These are phyloP conservation scores for Alloscopus bannaensis DNA, from an alignment of 2,888 invertebrate genomes.

Conservation along the genomic window DNA sequence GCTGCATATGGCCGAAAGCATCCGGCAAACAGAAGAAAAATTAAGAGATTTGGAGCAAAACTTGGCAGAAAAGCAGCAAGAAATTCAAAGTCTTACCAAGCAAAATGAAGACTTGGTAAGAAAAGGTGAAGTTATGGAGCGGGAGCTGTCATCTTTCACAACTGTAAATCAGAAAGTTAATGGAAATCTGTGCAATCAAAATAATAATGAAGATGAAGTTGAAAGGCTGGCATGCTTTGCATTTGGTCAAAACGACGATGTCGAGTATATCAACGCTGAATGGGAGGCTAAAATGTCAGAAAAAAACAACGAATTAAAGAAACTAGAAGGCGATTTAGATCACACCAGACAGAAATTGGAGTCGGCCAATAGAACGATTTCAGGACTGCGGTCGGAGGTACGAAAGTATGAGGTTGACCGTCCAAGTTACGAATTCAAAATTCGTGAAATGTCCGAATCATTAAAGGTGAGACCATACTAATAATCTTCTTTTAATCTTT, in stretches of 20 bases:
- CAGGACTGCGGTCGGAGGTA: slow-evolving; percentile 17
- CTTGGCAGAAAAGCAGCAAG: slow-evolving; percentile 42
- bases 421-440: slow-evolving; percentile 17
- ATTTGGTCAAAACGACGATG: slow-evolving; percentile 56
- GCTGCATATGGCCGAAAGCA: slow-evolving; percentile 1
- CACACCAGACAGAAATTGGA: slow-evolving; percentile 23
- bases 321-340: slow-evolving; percentile 26
- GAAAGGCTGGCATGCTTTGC: slow-evolving; percentile 64
- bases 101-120: slow-evolving; percentile 50
- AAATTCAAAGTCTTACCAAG: slow-evolving; percentile 35
- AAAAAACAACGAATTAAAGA: slow-evolving; percentile 26
- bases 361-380: slow-evolving; percentile 25
- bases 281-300: slow-evolving; percentile 45
- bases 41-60: slow-evolving; percentile 41
- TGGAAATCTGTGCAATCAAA: background rate
- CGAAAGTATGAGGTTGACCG: slow-evolving; percentile 2
- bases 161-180: slow-evolving; percentile 39
- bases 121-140: slow-evolving; percentile 21
- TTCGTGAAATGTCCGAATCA: slow-evolving; percentile 40
- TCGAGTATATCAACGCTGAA: slow-evolving; percentile 52
- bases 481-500: background rate
- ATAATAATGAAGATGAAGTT: slow-evolving; percentile 44
- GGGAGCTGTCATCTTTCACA: slow-evolving; percentile 21
- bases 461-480: slow-evolving; percentile 18
- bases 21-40: slow-evolving; percentile 43